These are phyloP conservation scores for Dipus sagitta DNA, from an alignment of 2,797 vertebrate species.

Conservation along the genomic window DNA sequence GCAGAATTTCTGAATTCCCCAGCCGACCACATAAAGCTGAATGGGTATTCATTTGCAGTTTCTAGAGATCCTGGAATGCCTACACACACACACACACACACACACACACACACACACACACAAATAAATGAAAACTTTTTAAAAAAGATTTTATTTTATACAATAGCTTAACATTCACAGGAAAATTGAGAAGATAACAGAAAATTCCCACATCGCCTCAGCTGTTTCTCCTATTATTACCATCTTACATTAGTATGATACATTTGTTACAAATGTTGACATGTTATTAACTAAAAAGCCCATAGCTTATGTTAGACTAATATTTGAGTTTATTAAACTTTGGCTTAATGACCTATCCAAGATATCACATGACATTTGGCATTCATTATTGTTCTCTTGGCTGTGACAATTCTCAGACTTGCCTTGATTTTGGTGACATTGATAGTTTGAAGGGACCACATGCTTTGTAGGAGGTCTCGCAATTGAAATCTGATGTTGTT, in stretches of 20 bases:
- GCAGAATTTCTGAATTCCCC: too few relatives aligned
- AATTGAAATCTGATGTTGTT: conserved; percentile 30
- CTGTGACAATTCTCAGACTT: not conserved
- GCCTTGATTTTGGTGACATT: not conserved
- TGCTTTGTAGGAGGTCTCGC: not conserved
- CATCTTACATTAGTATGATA: not conserved
- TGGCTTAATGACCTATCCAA: not conserved
- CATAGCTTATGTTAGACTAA: not conserved
- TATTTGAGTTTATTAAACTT: conserved; percentile 28
- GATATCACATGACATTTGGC: not conserved
- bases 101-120: too few relatives aligned
- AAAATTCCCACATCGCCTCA: not conserved
- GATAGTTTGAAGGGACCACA: not conserved
- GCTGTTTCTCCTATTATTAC: not conserved
- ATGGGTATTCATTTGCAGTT: too few relatives aligned
- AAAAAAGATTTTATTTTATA: not conserved
- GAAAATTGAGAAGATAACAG: conserved; percentile 20
- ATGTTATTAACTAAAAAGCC: not conserved
- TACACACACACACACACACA: too few relatives aligned
- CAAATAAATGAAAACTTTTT: too few relatives aligned
- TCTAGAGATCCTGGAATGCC: too few relatives aligned
- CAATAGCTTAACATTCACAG: conserved; percentile 22
- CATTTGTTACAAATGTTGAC: not conserved
- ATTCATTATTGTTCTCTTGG: not conserved
- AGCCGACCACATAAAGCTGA: too few relatives aligned